Evolutionary conservation across 2,797 vertebrate species (phyloP).

Genomic region (Orientallactaga sibirica): DNA sequence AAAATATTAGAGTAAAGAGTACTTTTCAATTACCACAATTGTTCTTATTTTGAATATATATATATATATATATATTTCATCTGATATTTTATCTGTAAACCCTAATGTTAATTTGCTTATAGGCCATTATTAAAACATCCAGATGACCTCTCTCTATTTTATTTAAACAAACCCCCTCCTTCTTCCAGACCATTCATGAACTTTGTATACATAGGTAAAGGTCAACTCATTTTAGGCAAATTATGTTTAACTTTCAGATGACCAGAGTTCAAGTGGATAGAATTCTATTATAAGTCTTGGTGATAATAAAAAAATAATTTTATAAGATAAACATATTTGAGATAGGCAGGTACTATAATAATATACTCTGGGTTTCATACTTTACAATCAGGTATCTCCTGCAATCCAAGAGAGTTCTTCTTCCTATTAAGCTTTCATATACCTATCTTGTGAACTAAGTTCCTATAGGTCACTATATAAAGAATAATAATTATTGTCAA

Average conservation of each 20-base stretch:
- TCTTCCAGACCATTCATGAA: neutral
- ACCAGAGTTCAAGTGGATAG: slow-evolving; percentile 26
- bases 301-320: slow-evolving; percentile 7
- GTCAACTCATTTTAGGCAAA: neutral
- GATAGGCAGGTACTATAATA: neutral
- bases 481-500: neutral
- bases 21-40: slow-evolving; percentile 4
- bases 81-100: neutral
- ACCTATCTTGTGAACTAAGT: neutral
- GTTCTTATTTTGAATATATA: neutral
- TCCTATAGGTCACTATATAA: neutral
- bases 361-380: neutral
- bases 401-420: neutral
- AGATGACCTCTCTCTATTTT: neutral
- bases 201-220: neutral
- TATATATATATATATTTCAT: neutral
- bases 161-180: slow-evolving; percentile 1
- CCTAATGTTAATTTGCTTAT: slow-evolving; percentile 7
- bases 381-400: neutral
- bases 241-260: slow-evolving; percentile 37
- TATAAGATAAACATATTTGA: slow-evolving; percentile 28
- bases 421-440: neutral
- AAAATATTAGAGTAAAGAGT: neutral
- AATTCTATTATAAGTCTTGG: neutral
- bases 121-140: neutral